Percentiles rank a stretch among this genome's conserved stretches.
Conservation (phyloP, 2,113 vertebrate species). For the Archilochus colubris region DNA sequence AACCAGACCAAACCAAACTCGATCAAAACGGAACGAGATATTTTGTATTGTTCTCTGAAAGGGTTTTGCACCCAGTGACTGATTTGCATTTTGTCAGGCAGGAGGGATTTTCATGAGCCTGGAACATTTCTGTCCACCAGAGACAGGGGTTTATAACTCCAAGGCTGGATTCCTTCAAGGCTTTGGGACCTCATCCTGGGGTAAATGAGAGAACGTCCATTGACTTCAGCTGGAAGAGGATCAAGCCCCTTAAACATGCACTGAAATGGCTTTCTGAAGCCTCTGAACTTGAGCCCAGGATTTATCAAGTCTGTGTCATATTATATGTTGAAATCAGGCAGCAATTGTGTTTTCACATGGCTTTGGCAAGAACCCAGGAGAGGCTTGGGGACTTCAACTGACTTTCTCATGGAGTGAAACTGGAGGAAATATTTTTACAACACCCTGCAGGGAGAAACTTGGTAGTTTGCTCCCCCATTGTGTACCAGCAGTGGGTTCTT, state of each 20-base stretch:
- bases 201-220: conserved; percentile 17
- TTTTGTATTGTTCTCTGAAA: neutral
- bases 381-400: neutral
- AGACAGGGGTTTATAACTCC: neutral
- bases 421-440: conserved; percentile 33
- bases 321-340: conserved; percentile 58
- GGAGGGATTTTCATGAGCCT: neutral
- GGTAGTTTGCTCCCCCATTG: neutral
- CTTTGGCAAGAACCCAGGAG: conserved; percentile 38
- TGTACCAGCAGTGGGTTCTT: neutral
- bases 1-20: neutral
- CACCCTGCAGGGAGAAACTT: neutral
- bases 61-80: neutral
- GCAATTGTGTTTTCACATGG: conserved; percentile 53
- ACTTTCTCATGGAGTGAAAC: conserved; percentile 43
- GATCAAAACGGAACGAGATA: neutral
- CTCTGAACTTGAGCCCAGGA: conserved; percentile 55
- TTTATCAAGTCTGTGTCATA: conserved; percentile 42
- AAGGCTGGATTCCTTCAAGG: conserved; percentile 27
- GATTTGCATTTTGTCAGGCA: neutral
- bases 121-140: neutral
- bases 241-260: conserved; percentile 49
- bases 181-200: neutral
- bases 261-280: neutral
- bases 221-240: conserved; percentile 50